phyloP scores from a whole-genome alignment of 2,113 vertebrate genomes.

The Podilymbus podiceps region DNA sequence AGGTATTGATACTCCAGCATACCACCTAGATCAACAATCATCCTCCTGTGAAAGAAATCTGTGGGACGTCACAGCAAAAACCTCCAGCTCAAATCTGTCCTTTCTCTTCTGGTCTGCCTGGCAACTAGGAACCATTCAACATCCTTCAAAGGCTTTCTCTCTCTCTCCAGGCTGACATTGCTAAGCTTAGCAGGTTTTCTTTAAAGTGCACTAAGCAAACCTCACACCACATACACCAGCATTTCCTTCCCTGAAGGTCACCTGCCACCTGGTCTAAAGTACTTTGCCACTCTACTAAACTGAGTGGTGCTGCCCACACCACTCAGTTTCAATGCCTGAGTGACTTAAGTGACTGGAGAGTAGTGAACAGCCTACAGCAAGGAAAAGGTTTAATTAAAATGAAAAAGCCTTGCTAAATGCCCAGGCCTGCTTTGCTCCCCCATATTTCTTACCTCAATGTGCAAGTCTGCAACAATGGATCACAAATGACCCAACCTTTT shows the following conservation, averaged over 20 bases:
- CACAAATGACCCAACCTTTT: neutral
- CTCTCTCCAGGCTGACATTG: neutral
- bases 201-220: neutral
- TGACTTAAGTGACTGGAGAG: neutral
- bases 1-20: neutral
- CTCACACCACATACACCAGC: rapidly evolving
- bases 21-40: neutral
- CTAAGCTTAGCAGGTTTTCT: neutral
- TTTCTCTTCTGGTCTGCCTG: neutral
- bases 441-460: neutral
- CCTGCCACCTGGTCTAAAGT: neutral
- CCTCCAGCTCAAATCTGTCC: neutral
- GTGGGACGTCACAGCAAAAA: neutral
- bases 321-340: neutral
- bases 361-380: neutral
- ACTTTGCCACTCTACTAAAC: neutral
- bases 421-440: neutral
- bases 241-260: neutral
- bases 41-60: neutral
- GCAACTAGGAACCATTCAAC: neutral
- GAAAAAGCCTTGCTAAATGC: neutral
- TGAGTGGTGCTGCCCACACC: neutral
- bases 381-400: neutral
- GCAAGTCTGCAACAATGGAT: neutral
- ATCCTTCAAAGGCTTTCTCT: neutral